Conservation (phyloP, 2,888 invertebrate genomes). For the Entomobrya multifasciata region DNA sequence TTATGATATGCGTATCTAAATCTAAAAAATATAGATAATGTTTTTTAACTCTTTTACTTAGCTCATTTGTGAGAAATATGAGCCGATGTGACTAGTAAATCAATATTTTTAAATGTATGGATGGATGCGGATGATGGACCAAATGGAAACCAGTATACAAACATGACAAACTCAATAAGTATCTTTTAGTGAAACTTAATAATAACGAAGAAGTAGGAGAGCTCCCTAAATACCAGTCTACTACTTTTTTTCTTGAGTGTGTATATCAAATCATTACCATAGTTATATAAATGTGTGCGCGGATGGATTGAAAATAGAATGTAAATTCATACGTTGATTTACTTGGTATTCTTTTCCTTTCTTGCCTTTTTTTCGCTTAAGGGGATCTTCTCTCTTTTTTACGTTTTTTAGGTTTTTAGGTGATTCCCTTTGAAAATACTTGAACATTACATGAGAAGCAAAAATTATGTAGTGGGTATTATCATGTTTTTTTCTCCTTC, state of each 20-base stretch:
- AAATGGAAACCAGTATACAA: too few species aligned
- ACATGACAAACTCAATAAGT: not conserved
- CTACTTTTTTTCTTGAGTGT: not conserved
- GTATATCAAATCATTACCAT: constrained; percentile 19
- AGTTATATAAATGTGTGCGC: not conserved
- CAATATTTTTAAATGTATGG: too few species aligned
- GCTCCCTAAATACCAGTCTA: not conserved
- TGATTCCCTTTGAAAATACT: constrained; percentile 47
- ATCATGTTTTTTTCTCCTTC: not conserved
- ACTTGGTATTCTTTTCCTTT: constrained; percentile 48
- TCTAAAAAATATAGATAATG: too few species aligned
- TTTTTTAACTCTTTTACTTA: too few species aligned
- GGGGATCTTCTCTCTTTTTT: constrained; percentile 10
- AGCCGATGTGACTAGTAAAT: too few species aligned
- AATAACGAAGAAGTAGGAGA: not conserved
- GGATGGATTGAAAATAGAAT: too few species aligned
- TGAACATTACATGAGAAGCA: not conserved
- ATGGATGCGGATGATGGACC: too few species aligned
- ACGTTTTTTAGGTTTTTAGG: constrained; percentile 24
- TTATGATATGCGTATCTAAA: too few species aligned
- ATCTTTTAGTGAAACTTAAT: not conserved
- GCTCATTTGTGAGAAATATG: too few species aligned
- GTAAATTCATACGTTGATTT: constrained; percentile 4
- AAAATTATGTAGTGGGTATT: constrained; percentile 1
- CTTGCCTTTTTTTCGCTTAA: constrained; percentile 31